Evolutionary conservation across 2,113 vertebrate genomes (phyloP).

Genomic region (Ornithorhynchus anatinus): DNA sequence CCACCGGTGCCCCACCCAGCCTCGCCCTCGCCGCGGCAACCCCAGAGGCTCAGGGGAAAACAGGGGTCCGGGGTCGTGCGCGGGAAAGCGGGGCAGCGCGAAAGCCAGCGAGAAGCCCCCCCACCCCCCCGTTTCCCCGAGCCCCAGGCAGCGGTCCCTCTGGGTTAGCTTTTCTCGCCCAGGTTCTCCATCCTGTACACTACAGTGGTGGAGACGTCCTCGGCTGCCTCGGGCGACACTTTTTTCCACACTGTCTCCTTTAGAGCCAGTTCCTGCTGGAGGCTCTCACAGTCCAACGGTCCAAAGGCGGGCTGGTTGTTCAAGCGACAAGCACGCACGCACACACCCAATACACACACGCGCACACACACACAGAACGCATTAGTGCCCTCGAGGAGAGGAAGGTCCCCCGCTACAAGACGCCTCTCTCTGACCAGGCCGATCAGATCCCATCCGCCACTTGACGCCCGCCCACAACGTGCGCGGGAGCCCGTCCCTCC

Average conservation of each 20-base stretch:
- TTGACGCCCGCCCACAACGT: conserved; percentile 43
- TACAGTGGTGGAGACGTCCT: conserved; percentile 97
- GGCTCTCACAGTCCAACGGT: conserved; percentile 98
- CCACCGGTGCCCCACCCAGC: too few species aligned
- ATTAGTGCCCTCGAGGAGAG: conserved; percentile 82
- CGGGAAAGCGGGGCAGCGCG: too few species aligned
- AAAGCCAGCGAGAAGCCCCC: too few species aligned
- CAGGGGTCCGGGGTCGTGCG: too few species aligned
- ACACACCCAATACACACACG: too few species aligned
- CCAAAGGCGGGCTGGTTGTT: conserved; percentile 91
- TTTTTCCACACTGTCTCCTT: conserved; percentile 98
- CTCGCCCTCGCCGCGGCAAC: too few species aligned
- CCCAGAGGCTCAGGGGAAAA: too few species aligned
- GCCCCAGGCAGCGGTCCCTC: too few species aligned
- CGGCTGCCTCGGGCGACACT: conserved; percentile 91
- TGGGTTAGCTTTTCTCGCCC: conserved; percentile 78
- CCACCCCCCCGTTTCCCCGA: too few species aligned
- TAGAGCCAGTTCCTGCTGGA: conserved; percentile 97
- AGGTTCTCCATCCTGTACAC: conserved; percentile 96
- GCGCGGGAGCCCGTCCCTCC: too few species aligned
- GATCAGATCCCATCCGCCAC: conserved; percentile 55
- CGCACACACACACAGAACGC: conserved; percentile 86
- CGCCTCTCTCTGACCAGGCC: conserved; percentile 67
- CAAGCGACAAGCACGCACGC: too few species aligned
- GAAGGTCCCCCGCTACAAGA: conserved; percentile 67